Evolutionary conservation across 2,113 vertebrate species (phyloP).

Genomic region (Tiliqua scincoides): DNA sequence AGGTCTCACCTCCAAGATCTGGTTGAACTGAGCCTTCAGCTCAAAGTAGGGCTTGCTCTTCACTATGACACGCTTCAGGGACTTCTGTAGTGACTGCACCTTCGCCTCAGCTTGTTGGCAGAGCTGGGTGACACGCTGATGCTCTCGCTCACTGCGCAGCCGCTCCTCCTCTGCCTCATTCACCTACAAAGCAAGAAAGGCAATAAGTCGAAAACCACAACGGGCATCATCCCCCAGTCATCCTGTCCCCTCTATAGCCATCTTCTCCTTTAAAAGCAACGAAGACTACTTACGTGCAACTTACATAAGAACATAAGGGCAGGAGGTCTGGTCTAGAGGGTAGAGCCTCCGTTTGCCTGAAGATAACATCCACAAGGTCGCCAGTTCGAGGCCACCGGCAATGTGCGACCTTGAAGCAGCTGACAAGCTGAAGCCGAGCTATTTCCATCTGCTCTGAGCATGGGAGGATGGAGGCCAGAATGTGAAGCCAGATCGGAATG

Average conservation of each 20-base stretch:
- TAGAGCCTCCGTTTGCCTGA: no score
- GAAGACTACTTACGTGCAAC: no score
- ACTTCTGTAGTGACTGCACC: constrained; percentile 90
- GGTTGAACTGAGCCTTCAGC: constrained; percentile 94
- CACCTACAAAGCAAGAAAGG: constrained; percentile 73
- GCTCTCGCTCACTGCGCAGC: constrained; percentile 88
- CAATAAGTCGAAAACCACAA: neutral
- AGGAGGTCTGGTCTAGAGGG: no score
- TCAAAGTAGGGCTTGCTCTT: constrained; percentile 96
- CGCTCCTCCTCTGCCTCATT: constrained; percentile 94
- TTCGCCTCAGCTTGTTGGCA: constrained; percentile 92
- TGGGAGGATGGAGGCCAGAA: no score
- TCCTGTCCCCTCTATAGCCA: neutral
- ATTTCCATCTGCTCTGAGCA: no score
- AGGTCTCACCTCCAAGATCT: constrained; percentile 87
- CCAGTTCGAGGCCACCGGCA: no score
- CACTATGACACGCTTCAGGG: constrained; percentile 87
- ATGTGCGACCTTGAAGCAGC: no score
- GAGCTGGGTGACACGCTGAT: constrained; percentile 88
- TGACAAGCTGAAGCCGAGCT: no score
- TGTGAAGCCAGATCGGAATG: no score
- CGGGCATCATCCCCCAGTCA: no score
- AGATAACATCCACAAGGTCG: no score
- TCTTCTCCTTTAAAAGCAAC: neutral
- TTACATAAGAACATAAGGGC: no score